Conservation (phyloP, 2,888 invertebrate genomes). For the Cactoblastis cactorum region DNA sequence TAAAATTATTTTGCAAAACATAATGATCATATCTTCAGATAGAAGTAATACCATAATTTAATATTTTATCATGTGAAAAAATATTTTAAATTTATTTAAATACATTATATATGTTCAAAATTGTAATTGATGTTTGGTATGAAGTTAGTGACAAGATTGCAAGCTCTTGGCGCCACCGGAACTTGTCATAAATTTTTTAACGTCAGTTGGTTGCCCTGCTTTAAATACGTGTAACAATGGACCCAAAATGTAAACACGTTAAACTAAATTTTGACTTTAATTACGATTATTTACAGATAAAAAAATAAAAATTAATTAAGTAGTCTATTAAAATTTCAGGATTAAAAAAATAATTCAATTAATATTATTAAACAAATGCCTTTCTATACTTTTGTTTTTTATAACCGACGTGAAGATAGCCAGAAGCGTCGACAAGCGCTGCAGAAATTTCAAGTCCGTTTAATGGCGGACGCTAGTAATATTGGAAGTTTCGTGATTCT, state of each 20-base stretch:
- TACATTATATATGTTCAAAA: no score
- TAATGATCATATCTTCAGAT: no score
- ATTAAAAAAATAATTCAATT: slow-evolving; percentile 1
- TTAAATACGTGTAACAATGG: slow-evolving; percentile 73
- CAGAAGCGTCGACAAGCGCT: slow-evolving; percentile 75
- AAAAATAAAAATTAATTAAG: slow-evolving; percentile 18
- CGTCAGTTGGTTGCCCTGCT: slow-evolving; percentile 58
- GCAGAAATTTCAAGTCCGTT: slow-evolving; percentile 71
- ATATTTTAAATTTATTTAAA: no score
- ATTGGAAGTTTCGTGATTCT: slow-evolving; percentile 78
- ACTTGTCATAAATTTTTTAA: slow-evolving; percentile 38
- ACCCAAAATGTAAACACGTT: slow-evolving; percentile 75
- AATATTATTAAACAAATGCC: slow-evolving; percentile 1
- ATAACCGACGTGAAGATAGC: slow-evolving; percentile 74
- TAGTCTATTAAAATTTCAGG: slow-evolving; percentile 20
- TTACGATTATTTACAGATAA: slow-evolving; percentile 30
- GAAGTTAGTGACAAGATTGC: slow-evolving; percentile 42
- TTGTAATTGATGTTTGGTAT: no score
- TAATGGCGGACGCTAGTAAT: slow-evolving; percentile 79
- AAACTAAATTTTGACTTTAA: slow-evolving; percentile 47
- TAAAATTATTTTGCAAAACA: no score
- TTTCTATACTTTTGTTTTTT: slow-evolving; percentile 51
- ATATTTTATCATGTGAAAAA: not conserved
- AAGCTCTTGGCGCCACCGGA: slow-evolving; percentile 67
- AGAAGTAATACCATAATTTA: no score